Evolutionary conservation across 2,888 invertebrate species (phyloP).

Genomic region (Steinernema scapterisci): DNA sequence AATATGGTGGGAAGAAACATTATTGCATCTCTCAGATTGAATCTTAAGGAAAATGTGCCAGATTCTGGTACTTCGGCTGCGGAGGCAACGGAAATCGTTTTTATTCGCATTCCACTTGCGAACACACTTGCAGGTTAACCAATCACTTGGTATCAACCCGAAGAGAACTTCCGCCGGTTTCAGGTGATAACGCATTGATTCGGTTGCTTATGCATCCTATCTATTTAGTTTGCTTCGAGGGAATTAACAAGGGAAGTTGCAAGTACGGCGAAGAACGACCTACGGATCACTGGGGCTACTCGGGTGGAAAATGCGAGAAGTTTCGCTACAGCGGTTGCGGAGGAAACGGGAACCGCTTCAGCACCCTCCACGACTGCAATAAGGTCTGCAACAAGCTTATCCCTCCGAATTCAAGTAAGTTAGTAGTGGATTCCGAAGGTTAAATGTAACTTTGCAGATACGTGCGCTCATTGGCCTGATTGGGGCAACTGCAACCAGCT

Average conservation of each 20-base stretch:
- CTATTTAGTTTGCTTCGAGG: slow-evolving; percentile 54
- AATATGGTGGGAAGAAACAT: slow-evolving; percentile 47
- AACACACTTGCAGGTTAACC: slow-evolving; percentile 31
- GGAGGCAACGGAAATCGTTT: slow-evolving; percentile 62
- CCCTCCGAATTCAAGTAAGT: slow-evolving; percentile 43
- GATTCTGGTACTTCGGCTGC: slow-evolving; percentile 65
- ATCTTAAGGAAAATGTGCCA: slow-evolving; percentile 54
- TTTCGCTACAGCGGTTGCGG: slow-evolving; percentile 46
- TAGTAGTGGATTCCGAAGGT: background rate
- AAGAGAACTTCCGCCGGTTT: slow-evolving; percentile 30
- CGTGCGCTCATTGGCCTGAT: slow-evolving; percentile 61
- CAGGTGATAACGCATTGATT: slow-evolving; percentile 32
- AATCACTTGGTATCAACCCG: slow-evolving; percentile 2
- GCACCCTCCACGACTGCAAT: slow-evolving; percentile 43
- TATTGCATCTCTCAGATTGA: background rate
- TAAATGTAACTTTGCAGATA: slow-evolving; percentile 28
- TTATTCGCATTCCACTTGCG: slow-evolving; percentile 45
- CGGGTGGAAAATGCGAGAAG: slow-evolving; percentile 36
- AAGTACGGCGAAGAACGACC: slow-evolving; percentile 36
- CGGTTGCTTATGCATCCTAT: background rate
- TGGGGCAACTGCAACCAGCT: slow-evolving; percentile 62
- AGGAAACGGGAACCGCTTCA: slow-evolving; percentile 44
- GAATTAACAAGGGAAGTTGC: slow-evolving; percentile 49
- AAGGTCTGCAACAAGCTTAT: slow-evolving; percentile 49
- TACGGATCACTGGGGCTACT: slow-evolving; percentile 43